Evolutionary conservation across 2,113 vertebrate species (phyloP), one percentile per base, ranked within the genome.

Genomic region (Ondatra zibethicus): DNA sequence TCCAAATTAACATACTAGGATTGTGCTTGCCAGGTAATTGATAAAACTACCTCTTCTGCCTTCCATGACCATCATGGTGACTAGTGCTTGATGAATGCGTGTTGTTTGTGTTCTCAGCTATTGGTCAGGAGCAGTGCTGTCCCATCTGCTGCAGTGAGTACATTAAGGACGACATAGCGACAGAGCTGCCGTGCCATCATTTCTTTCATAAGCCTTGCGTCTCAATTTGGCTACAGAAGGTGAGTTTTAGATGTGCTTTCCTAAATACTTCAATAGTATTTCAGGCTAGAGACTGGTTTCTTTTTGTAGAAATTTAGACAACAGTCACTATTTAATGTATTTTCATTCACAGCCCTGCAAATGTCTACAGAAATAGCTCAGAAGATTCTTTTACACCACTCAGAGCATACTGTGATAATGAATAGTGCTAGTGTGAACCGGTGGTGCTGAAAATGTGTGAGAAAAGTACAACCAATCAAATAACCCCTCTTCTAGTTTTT

Each of bases 71-170:
- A 52, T 52, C 63, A 3, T 76, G 14, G 0, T 90, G 45, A 78
- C 92, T n/a, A 85, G 0, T 82, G 55, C 65, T 29, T 96, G 33
- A 70, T 36, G 63, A 0, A 0, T 95, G 42, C 68, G 6, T 36
- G 29, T 94, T 81, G 27, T 94, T 16, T 96, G 88, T 11, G 16
- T 96, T 45, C 47, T 65, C 92, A 95, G 89, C 42, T 97, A 81
- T 98, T 98, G 99, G 99, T 94, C 98, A 99, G 98, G 99, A 99
- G 6, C 98, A 99, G 70, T 98, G 97, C 93, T 99, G 99, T 89
- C 98, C 98, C 5, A 99, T 99, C 98, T 99, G 99, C 94, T 99
- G 98, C 95, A 98, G 98, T 39, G 99, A 99, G 61, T 99, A 98
- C 52, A 97, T 98, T 42, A 98, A 98, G 97, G 99, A 98, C 33